Conservation (phyloP, 2,888 invertebrate genomes). For the Electrophaes corylata region DNA sequence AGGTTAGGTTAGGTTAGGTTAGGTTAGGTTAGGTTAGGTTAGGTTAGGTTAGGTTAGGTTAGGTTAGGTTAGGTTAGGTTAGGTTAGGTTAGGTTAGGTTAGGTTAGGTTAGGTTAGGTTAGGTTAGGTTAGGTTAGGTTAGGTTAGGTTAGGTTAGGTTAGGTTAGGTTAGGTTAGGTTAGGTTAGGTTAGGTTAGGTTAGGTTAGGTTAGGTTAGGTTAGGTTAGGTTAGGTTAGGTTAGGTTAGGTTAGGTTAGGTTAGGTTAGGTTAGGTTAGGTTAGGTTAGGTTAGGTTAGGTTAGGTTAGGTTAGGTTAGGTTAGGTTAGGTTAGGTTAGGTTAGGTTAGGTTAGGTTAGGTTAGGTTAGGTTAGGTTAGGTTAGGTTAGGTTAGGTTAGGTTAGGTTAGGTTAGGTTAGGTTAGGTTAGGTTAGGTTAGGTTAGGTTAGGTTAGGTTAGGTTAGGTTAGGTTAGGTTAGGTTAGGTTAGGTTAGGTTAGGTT, state of each 20-base stretch:
- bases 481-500: too few relatives aligned
- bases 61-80: constrained; percentile 13
- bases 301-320: constrained; percentile 9
- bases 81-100: constrained; percentile 13
- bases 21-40: constrained; percentile 13
- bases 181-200: constrained; percentile 13
- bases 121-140: constrained; percentile 13
- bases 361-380: too few relatives aligned
- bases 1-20: constrained; percentile 13
- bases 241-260: constrained; percentile 11
- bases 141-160: constrained; percentile 13
- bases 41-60: constrained; percentile 13
- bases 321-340: constrained; percentile 5
- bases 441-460: constrained; percentile 27
- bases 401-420: too few relatives aligned
- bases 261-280: constrained; percentile 9
- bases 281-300: constrained; percentile 9
- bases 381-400: not conserved
- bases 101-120: constrained; percentile 13
- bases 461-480: not conserved
- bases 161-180: constrained; percentile 13
- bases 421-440: constrained; percentile 14
- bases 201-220: constrained; percentile 13
- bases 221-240: constrained; percentile 13
- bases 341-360: not conserved